Base-by-base conservation (phyloP, 2,888 invertebrate genomes). In the Xanthia togata region DNA sequence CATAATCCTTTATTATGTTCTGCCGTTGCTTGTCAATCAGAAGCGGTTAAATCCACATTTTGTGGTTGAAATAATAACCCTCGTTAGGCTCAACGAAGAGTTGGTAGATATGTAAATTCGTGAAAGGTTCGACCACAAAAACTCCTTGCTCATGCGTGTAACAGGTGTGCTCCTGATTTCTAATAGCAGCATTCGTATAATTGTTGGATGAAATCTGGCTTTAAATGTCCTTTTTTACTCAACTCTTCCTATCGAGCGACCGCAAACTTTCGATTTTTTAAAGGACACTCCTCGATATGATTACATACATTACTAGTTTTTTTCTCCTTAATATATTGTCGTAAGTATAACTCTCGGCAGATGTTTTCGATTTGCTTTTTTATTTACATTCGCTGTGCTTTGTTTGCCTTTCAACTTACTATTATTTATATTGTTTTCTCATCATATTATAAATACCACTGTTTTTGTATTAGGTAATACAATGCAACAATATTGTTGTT, bases 21-120 rank as follows among this genome's bases (percentile, higher is more conserved):
- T 78, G 73, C 83, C 87, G 86, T 85, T 88, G 88, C 92, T 94
- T 95, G 95, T 96, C 96, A 96, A 95, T 95, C 95, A 94, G 90
- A 92, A 92, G 91, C 91, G 91, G 92, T 92, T 94, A 93, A 92
- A 91, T 93, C 92, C 90, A 93, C 90, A 92, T 93, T 95, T 94
- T 96, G 96, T 94, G 96, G 96, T 95, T 92, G 91, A 95, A 94
- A 95, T 96, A 96, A 96, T 95, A 94, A 93, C 93, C 93, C 94
- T 96, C 91, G 95, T 96, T 96, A 95, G 91, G 89, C 92, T 89
- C 87, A 92, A 93, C 94, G 93, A 94, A 93, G 94, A 94, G 90
- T 92, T 92, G 92, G 92, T 91, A 93, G 92, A 93, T 95, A 96
- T 96, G 95, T 95, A 95, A 96, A 96, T 96, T 94, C 88, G 93